Conservation (phyloP, 2,797 vertebrate species). For the Glossophaga mutica region DNA sequence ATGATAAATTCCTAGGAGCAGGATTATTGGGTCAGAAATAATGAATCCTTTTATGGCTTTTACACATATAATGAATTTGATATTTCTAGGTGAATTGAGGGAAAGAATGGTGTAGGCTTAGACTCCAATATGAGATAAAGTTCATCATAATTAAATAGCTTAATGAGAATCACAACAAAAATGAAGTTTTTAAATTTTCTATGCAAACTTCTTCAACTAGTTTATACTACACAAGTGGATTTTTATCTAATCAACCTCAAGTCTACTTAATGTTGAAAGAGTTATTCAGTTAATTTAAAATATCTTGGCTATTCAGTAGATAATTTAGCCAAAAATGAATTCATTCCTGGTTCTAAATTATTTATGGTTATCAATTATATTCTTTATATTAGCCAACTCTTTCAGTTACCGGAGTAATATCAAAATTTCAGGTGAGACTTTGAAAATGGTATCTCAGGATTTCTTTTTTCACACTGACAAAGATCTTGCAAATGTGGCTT, state of each 20-base stretch:
- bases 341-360: constrained; percentile 16
- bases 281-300: constrained; percentile 43
- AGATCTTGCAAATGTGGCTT: background rate
- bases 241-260: constrained; percentile 38
- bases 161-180: background rate
- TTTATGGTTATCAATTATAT: constrained; percentile 24
- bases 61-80: constrained; percentile 2
- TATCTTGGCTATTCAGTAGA: background rate
- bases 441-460: background rate
- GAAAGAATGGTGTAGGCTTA: background rate
- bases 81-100: constrained; percentile 21
- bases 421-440: constrained; percentile 7
- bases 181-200: constrained; percentile 24
- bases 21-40: constrained; percentile 45
- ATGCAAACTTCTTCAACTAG: constrained; percentile 12
- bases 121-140: background rate
- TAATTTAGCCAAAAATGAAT: constrained; percentile 40
- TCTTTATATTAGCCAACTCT: constrained; percentile 23
- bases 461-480: background rate
- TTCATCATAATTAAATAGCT: background rate
- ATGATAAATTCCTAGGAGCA: background rate
- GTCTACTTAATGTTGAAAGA: constrained; percentile 28
- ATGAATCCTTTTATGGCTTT: background rate
- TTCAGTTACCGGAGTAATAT: background rate
- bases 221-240: background rate